Evolutionary conservation across 2,797 vertebrate genomes (phyloP).

Genomic region (Balearica regulorum): DNA sequence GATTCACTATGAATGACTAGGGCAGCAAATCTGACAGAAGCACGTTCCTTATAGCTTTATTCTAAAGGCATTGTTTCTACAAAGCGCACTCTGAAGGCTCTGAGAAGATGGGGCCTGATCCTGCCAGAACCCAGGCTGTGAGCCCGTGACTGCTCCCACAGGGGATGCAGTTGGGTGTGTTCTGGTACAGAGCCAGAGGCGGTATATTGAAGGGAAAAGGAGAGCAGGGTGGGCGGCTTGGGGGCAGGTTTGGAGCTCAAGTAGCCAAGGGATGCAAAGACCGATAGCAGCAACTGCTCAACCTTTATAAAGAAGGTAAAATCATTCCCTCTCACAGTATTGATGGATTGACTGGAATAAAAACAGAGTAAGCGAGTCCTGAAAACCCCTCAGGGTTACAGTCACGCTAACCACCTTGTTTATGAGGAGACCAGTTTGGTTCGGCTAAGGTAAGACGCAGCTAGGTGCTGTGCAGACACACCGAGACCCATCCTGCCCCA

Average conservation of each 20-base stretch:
- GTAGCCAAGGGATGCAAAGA: not conserved
- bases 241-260: not conserved
- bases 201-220: not conserved
- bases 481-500: not conserved
- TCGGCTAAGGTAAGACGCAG: not conserved
- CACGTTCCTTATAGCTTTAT: not conserved
- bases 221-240: not conserved
- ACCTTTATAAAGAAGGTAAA: not conserved
- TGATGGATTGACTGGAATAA: not conserved
- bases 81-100: not conserved
- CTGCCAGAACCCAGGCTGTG: not conserved
- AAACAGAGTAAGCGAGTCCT: not conserved
- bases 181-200: not conserved
- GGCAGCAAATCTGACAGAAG: not conserved
- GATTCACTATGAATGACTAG: rapidly evolving
- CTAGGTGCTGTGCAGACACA: not conserved
- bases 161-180: not conserved
- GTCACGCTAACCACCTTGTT: rapidly evolving
- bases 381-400: not conserved
- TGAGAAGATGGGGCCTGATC: not conserved
- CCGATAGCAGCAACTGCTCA: not conserved
- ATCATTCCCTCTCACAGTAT: not conserved
- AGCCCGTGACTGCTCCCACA: rapidly evolving
- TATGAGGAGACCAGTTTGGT: not conserved
- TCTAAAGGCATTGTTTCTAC: not conserved